Evolutionary conservation across 2,888 invertebrate genomes (phyloP), one percentile per base, ranked within the genome.

Genomic region (Cheilosia vulpina): DNA sequence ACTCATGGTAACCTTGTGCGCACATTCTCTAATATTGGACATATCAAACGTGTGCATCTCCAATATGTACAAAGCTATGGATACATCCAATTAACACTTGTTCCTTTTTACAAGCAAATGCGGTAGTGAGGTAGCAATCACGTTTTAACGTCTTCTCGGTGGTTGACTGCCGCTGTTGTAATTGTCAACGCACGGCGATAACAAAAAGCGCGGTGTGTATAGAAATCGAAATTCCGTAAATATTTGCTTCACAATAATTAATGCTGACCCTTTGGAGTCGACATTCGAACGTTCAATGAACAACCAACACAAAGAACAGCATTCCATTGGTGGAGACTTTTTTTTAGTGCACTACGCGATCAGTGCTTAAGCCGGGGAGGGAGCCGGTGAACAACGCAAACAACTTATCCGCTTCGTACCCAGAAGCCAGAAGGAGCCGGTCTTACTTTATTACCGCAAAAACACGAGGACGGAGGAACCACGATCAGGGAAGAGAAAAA

Each of bases 161-260:
- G 77, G 58, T 34, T 63, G 58, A 72, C 65, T 53, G 17, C 45
- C 63, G 68, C 34, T 41, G 17, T 19, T 69, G 63, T 53, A 69
- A 68, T 73, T 78, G 73, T 83, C 82, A 78, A 52, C 41, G 43
- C 60, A 38, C 52, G 65, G 52, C 53, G 13, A 73, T 63, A 24
- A 65, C 69, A 68, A 81, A 75, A 68, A 62, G 38, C 41, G 57
- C 50, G 41, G 62, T 66, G 43, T 57, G 68, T 66, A 78, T 69
- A 65, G 69, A 79, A 84, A 79, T 75, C 75, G 76, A 85, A 80
- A 85, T 76, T 80, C 80, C 60, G 75, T 80, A 85, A 76, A 85
- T 85, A 80, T 80, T 79, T 76, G 75, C 55, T 7, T 76, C 71
- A 27, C 47, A 85, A 76, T 76, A 85, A 85, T 80, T 80, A 79